Base-by-base conservation (phyloP, 2,797 vertebrate genomes). In the Molossus molossus region DNA sequence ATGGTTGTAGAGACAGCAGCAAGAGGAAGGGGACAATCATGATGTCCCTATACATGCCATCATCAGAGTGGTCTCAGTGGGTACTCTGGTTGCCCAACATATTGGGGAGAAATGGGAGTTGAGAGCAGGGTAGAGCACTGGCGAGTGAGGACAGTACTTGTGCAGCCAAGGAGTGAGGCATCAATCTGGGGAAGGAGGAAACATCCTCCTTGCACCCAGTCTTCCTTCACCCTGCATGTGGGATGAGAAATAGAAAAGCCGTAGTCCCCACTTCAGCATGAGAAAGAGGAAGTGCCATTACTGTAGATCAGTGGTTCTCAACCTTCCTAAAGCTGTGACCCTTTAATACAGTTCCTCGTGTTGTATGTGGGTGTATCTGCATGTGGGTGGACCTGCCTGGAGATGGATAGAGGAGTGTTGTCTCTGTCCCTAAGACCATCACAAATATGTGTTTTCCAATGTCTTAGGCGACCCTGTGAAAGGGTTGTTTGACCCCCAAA, bases 21-120 rank as follows among this genome's bases (percentile, higher is more conserved):
- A 7, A 73, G 57, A 70, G 37, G 25, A 62, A 81, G 12, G 27
- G 11, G 8, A 29, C 5, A 12, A 57, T 69, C 33, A 23, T 2
- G 8, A 20, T 1, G 11, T 53, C 40, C 9, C 53, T 9, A 9
- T 60, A 70, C 0, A 1, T 18, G 14, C 10, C 53, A 15, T 9
- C 2, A 15, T 9, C 1, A 12, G n/a, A 33, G 27, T 10, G 3
- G 21, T 53, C 50, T 60, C 6, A 4, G 73, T 3, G 4, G 15
- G 55, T 3, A 29, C 20, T 40, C 13, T n/a, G 14, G n/a, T 25
- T 79, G 45, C 20, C 45, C 45, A 33, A 27, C 37, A 58, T 9
- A 40, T 1, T 20, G 58, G 40, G 15, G 20, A 79, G 50, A 53
- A 48, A 45, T 3, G 21, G 27, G 48, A 91, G 45, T 2, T 7